These are phyloP conservation scores for Lamellibrachia columna DNA, from an alignment of 2,888 invertebrate species.

Conservation along the genomic window DNA sequence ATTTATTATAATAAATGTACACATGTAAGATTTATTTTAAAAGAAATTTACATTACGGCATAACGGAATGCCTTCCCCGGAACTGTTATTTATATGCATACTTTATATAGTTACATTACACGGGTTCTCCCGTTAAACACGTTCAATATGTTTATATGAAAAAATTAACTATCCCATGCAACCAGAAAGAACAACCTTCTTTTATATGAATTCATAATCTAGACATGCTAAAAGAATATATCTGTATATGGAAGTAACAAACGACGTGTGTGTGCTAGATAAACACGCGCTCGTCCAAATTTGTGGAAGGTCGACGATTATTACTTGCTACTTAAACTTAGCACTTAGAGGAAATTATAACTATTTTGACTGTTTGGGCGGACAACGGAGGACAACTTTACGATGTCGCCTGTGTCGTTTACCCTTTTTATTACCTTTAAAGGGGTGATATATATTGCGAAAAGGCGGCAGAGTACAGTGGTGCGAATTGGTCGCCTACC, in stretches of 20 bases:
- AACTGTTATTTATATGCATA: too few species aligned
- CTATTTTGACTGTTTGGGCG: slow-evolving; percentile 1
- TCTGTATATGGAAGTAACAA: not conserved
- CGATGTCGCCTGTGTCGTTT: not conserved
- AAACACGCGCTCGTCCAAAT: not conserved
- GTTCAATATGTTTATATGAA: too few species aligned
- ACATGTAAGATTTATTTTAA: too few species aligned
- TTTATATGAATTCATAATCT: not conserved
- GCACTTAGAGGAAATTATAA: slow-evolving; percentile 10
- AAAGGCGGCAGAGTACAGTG: not conserved
- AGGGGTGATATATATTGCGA: not conserved
- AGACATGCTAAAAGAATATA: not conserved
- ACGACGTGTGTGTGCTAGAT: not conserved
- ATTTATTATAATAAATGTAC: too few species aligned
- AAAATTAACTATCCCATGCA: too few species aligned
- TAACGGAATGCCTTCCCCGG: too few species aligned
- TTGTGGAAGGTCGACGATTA: not conserved
- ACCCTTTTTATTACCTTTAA: not conserved
- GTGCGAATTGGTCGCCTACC: not conserved
- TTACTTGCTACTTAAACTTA: not conserved
- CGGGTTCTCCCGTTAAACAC: too few species aligned
- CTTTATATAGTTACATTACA: too few species aligned
- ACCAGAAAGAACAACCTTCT: too few species aligned
- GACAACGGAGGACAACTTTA: not conserved
- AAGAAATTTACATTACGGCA: too few species aligned